Evolutionary conservation across 92 coral and sea anemone species (phyloP).

Genomic region (Umimayanthus kanabou): DNA sequence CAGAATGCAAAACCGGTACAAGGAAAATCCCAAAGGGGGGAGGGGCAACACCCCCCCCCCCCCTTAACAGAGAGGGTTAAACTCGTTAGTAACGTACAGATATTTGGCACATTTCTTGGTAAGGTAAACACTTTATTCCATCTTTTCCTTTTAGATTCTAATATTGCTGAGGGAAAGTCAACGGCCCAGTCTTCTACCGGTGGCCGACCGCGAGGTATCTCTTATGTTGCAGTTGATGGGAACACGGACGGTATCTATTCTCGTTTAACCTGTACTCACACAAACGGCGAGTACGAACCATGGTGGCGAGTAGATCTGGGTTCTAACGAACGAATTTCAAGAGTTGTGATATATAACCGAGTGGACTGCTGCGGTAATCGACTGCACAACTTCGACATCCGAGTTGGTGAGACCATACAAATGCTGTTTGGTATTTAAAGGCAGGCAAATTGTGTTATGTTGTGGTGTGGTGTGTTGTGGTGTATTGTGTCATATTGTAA

Average conservation of each 20-base stretch:
- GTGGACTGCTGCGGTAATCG: conserved; percentile 32
- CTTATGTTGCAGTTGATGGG: background rate
- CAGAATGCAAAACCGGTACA: too few relatives aligned
- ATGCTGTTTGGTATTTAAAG: too few relatives aligned
- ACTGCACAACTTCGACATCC: conserved; percentile 12
- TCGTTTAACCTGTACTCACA: background rate
- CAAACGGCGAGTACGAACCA: background rate
- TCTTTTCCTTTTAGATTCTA: too few relatives aligned
- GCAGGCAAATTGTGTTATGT: too few relatives aligned
- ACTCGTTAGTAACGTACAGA: too few relatives aligned
- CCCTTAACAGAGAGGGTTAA: too few relatives aligned
- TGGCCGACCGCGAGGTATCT: background rate
- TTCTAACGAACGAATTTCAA: background rate
- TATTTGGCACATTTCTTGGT: too few relatives aligned
- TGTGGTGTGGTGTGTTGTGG: too few relatives aligned
- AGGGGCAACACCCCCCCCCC: too few relatives aligned
- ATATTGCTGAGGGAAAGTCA: background rate
- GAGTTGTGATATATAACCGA: conserved; percentile 27
- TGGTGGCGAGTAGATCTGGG: conserved; percentile 47
- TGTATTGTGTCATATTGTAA: too few relatives aligned
- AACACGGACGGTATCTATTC: background rate
- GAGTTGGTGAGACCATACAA: background rate
- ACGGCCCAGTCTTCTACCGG: background rate
- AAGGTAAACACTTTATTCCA: too few relatives aligned
- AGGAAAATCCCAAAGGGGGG: too few relatives aligned